Conservation (phyloP, 1,140 invertebrate species). For the Alviniconcha marisindica region DNA sequence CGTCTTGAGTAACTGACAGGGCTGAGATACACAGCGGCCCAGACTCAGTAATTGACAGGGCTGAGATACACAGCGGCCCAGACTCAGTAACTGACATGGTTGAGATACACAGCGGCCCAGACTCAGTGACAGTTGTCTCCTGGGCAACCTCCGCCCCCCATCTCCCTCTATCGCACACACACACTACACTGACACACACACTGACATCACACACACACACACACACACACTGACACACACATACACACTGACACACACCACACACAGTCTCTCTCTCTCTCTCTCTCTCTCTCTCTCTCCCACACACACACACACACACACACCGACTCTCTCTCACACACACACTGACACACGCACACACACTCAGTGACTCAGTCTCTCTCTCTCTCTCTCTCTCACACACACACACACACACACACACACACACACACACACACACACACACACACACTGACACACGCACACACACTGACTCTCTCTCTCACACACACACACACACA, state of each 20-base stretch:
- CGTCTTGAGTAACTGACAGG: no score
- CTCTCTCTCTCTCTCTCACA: slow-evolving; percentile 20
- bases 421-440: slow-evolving; percentile 35
- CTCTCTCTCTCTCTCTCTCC: no score
- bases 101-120: neutral
- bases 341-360: neutral
- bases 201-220: slow-evolving; percentile 21
- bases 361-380: neutral
- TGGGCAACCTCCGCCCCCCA: neutral
- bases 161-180: neutral
- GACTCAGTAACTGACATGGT: neutral
- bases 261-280: no score
- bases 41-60: neutral
- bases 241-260: slow-evolving; percentile 26
- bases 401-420: slow-evolving; percentile 36
- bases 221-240: slow-evolving; percentile 17
- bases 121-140: neutral
- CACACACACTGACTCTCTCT: neutral
- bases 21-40: neutral
- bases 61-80: neutral
- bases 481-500: slow-evolving; percentile 13
- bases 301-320: slow-evolving; percentile 35
- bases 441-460: slow-evolving; percentile 39
- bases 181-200: neutral
- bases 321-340: neutral